Evolutionary conservation across 1,140 invertebrate species (phyloP).

Genomic region (Tetragnatha versicolor): DNA sequence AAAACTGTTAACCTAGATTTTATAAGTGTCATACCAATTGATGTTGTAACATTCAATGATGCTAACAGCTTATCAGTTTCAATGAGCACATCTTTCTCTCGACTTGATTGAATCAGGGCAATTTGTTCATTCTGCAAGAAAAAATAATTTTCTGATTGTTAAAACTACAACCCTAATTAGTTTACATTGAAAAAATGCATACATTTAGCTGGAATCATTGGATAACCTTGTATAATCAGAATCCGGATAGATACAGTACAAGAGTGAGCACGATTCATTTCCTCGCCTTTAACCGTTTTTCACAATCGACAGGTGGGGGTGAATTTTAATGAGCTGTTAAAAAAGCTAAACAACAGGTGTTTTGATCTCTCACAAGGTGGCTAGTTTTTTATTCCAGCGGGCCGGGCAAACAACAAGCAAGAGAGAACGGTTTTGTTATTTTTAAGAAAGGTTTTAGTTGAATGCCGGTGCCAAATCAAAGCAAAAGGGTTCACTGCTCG

Average conservation of each 20-base stretch:
- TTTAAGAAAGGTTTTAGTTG: no score
- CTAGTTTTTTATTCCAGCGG: no score
- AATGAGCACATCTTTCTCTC: constrained; percentile 43
- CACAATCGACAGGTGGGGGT: no score
- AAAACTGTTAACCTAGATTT: no score
- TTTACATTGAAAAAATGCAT: neutral
- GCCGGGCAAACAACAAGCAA: no score
- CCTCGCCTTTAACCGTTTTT: neutral
- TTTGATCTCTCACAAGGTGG: no score
- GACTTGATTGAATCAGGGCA: constrained; percentile 1
- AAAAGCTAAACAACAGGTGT: no score
- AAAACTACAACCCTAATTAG: neutral
- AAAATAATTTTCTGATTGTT: neutral
- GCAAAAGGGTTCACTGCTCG: no score
- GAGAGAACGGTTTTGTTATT: no score
- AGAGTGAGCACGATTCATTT: neutral
- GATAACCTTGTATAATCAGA: neutral
- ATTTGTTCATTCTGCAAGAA: constrained; percentile 32
- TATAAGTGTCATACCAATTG: constrained; percentile 22
- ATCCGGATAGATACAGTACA: neutral
- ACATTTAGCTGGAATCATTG: neutral
- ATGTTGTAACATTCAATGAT: constrained; percentile 41
- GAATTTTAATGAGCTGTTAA: no score
- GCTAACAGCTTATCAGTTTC: constrained; percentile 51
- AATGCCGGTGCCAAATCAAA: no score